Evolutionary conservation across 2,113 vertebrate species (phyloP).

Genomic region (Potamarius usumacintae): DNA sequence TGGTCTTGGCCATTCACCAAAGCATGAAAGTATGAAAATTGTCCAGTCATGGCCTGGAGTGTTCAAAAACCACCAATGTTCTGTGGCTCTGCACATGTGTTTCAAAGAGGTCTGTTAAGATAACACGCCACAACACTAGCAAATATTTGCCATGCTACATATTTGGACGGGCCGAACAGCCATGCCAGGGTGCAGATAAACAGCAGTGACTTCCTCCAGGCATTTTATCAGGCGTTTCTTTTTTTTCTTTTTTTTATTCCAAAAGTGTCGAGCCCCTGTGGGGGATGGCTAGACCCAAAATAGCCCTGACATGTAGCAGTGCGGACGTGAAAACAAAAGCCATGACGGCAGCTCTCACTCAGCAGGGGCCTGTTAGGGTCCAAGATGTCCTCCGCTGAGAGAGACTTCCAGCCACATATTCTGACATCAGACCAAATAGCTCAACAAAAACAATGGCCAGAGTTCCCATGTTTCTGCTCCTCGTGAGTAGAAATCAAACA

Average conservation of each 20-base stretch:
- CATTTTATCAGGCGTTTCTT: constrained; percentile 67
- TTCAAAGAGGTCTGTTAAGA: constrained; percentile 53
- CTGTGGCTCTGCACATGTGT: constrained; percentile 60
- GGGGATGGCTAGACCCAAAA: constrained; percentile 58
- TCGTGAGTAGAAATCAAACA: not conserved
- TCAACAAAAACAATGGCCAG: constrained; percentile 4
- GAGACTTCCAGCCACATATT: constrained; percentile 21
- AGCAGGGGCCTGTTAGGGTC: constrained; percentile 29
- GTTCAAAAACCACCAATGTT: constrained; percentile 65
- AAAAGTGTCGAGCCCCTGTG: constrained; percentile 61
- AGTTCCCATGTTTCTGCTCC: constrained; percentile 1
- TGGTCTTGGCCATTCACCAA: constrained; percentile 74
- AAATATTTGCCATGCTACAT: constrained; percentile 59
- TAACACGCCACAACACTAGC: constrained; percentile 42
- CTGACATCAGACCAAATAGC: not conserved
- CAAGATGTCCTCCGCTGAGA: constrained; percentile 22
- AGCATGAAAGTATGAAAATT: constrained; percentile 75
- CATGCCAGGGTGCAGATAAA: constrained; percentile 70
- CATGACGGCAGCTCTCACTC: constrained; percentile 48
- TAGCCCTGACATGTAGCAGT: constrained; percentile 61
- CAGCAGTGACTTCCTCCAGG: constrained; percentile 67
- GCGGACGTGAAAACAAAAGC: constrained; percentile 52
- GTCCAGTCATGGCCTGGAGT: constrained; percentile 68
- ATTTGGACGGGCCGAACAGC: constrained; percentile 59
- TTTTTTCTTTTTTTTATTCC: constrained; percentile 57